Conservation (phyloP, 1,140 invertebrate genomes). For the Heliconius melpomene region DNA sequence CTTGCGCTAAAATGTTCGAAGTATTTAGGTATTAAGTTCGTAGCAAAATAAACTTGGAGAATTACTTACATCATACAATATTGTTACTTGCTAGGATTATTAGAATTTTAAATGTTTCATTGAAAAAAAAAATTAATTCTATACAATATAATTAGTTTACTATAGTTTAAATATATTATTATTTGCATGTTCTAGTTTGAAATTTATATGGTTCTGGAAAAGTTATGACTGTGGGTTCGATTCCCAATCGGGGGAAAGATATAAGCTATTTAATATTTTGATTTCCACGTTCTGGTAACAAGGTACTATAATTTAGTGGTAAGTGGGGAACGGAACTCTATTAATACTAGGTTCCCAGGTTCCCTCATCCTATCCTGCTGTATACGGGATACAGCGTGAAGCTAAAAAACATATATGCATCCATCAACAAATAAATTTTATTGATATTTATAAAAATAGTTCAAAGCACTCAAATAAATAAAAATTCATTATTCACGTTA, state of each 20-base stretch:
- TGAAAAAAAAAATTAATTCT: neutral
- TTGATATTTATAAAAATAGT: neutral
- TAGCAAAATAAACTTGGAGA: neutral
- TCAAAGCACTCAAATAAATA: neutral
- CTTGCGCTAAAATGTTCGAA: neutral
- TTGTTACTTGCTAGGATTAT: neutral
- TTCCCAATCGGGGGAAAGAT: too few species aligned
- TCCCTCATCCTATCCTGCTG: too few species aligned
- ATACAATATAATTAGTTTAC: neutral
- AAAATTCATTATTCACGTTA: neutral
- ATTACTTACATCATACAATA: neutral
- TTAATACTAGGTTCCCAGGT: too few species aligned
- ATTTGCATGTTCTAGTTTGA: neutral
- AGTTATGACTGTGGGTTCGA: too few species aligned
- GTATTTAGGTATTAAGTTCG: neutral
- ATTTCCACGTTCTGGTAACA: too few species aligned
- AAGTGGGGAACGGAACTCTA: too few species aligned
- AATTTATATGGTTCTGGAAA: too few species aligned
- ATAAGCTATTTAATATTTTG: too few species aligned
- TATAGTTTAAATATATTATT: neutral
- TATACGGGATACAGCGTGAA: too few species aligned
- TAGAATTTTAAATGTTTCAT: neutral
- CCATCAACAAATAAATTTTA: neutral
- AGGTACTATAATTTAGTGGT: too few species aligned
- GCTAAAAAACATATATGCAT: neutral